A percentile compares a stretch with the other conserved stretches of the same genome.
phyloP scores from a whole-genome alignment of 2,888 invertebrate species.

The Iphiclides podalirius region DNA sequence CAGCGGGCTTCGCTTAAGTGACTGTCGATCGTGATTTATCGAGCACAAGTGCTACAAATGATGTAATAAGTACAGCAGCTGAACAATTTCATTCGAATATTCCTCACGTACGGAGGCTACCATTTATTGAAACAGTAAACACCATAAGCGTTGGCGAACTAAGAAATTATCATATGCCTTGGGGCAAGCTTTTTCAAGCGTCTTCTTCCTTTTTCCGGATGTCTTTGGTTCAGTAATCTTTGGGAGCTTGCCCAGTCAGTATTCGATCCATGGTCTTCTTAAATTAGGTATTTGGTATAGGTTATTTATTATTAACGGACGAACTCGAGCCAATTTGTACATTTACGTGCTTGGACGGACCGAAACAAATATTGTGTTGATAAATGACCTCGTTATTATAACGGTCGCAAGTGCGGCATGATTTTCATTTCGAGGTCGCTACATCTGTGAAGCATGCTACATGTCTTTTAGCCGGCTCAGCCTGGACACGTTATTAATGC shows the following conservation, averaged over 20 bases:
- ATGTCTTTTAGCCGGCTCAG: constrained; percentile 46
- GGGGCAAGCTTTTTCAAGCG: background rate
- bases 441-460: constrained; percentile 65
- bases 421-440: constrained; percentile 74
- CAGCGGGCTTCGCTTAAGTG: constrained; percentile 21
- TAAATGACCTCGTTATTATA: constrained; percentile 77
- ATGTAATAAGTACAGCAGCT: constrained; percentile 14
- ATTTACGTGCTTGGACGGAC: too few species aligned
- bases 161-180: constrained; percentile 25
- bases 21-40: constrained; percentile 25
- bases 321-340: too few species aligned
- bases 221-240: too few species aligned
- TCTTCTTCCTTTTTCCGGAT: background rate
- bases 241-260: too few species aligned
- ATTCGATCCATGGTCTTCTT: too few species aligned
- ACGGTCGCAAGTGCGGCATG: constrained; percentile 72
- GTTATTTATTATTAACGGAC: too few species aligned
- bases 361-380: constrained; percentile 72
- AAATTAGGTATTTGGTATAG: too few species aligned
- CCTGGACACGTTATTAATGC: constrained; percentile 49
- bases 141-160: constrained; percentile 33
- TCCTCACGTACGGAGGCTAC: constrained; percentile 29
- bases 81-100: constrained; percentile 25
- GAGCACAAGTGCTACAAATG: constrained; percentile 20
- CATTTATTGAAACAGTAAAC: constrained; percentile 33